phyloP scores from a whole-genome alignment of 2,113 vertebrate species.

The Astatotilapia flaviijosephi region DNA sequence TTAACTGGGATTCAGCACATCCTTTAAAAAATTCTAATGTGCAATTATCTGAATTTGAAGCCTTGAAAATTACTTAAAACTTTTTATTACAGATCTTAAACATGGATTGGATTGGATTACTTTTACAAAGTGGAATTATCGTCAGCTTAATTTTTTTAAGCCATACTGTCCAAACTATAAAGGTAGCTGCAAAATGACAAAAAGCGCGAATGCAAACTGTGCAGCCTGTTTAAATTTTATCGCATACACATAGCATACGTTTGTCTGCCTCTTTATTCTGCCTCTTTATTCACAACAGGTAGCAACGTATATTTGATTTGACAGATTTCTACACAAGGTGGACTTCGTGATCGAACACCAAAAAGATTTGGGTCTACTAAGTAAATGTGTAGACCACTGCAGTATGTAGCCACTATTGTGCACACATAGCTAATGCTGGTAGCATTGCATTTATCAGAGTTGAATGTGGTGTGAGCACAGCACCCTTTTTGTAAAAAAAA shows the following conservation, averaged over 20 bases:
- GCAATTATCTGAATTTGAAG: background rate
- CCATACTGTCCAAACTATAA: background rate
- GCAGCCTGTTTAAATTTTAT: background rate
- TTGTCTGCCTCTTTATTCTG: background rate
- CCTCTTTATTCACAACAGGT: background rate
- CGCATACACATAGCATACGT: background rate
- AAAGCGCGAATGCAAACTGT: background rate
- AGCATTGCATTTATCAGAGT: background rate
- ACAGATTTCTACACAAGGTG: background rate
- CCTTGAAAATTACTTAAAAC: background rate
- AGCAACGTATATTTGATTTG: background rate
- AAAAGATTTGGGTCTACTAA: background rate
- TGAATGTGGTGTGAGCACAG: background rate
- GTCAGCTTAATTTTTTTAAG: background rate
- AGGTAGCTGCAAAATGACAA: background rate
- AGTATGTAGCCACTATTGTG: background rate
- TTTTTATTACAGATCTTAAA: background rate
- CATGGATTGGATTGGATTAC: background rate
- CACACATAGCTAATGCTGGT: background rate
- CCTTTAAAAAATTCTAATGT: background rate
- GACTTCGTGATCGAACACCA: background rate
- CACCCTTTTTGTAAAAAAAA: background rate
- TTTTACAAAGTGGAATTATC: background rate
- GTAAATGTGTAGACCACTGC: background rate
- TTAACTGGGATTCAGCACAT: fast-evolving